phyloP scores from a whole-genome alignment of 2,797 vertebrate species.

The Paguma larvata region DNA sequence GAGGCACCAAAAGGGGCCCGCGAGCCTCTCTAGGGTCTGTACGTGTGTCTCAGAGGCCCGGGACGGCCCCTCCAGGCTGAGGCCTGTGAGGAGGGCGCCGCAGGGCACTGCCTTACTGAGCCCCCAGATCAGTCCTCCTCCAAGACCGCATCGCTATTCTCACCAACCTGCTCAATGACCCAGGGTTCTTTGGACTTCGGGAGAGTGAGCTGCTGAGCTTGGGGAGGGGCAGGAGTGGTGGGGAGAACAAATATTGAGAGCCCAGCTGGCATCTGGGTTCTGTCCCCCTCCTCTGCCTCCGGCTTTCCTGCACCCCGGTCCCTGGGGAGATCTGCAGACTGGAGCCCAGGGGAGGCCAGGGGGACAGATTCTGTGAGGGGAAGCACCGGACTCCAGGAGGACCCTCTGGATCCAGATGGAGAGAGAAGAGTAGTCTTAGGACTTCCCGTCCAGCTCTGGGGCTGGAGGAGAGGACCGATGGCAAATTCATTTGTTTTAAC shows the following conservation, averaged over 20 bases:
- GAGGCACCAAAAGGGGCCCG: background rate
- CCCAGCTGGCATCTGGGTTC: background rate
- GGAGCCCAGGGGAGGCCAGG: background rate
- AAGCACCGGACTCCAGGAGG: background rate
- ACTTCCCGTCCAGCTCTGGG: background rate
- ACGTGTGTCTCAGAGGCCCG: background rate
- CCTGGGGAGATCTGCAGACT: background rate
- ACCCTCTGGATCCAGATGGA: background rate
- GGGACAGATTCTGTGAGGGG: background rate
- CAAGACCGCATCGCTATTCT: background rate
- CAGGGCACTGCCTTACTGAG: background rate
- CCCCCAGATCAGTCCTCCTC: background rate
- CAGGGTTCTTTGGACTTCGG: background rate
- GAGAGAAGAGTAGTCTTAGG: background rate
- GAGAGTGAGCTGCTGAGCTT: background rate
- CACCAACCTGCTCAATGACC: background rate
- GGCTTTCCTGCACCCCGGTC: background rate
- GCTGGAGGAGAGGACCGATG: background rate
- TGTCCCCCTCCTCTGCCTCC: accelerated
- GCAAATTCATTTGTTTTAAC: background rate
- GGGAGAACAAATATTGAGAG: background rate
- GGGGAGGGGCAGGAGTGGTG: background rate
- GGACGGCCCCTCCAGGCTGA: too few species aligned
- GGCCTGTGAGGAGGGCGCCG: background rate
- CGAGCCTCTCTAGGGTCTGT: background rate